Conservation (phyloP, 2,888 invertebrate genomes). For the Cheilosia grossa region DNA sequence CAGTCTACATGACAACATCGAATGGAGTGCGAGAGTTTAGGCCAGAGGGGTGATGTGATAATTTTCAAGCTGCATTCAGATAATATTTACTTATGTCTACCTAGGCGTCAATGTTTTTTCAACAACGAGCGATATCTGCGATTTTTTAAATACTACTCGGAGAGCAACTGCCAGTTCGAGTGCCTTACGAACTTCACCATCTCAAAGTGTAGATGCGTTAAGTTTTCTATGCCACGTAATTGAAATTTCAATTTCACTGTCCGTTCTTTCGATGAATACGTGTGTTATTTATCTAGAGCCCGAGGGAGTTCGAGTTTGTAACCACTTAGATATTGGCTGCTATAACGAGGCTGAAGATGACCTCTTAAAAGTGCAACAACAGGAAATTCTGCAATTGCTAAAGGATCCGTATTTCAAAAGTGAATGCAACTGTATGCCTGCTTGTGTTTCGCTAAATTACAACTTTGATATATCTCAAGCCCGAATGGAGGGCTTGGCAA, state of each 20-base stretch:
- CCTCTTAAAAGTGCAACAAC: constrained; percentile 77
- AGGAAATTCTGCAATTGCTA: constrained; percentile 78
- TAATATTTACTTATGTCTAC: neutral
- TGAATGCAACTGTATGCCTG: constrained; percentile 81
- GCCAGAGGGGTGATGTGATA: constrained; percentile 77
- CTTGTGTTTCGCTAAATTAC: constrained; percentile 81
- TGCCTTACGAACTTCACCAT: constrained; percentile 88
- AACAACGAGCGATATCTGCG: constrained; percentile 86
- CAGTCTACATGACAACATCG: constrained; percentile 89
- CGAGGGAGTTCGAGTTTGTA: constrained; percentile 81
- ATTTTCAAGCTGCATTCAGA: neutral
- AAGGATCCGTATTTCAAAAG: constrained; percentile 76
- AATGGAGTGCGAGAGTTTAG: constrained; percentile 86
- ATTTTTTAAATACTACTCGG: constrained; percentile 88
- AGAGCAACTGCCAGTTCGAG: constrained; percentile 89
- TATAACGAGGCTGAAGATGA: constrained; percentile 80
- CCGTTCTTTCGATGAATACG: neutral
- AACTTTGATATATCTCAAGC: constrained; percentile 81
- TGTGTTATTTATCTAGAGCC: constrained; percentile 77
- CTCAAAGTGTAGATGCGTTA: constrained; percentile 87
- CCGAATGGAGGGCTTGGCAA: constrained; percentile 77
- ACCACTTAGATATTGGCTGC: constrained; percentile 80
- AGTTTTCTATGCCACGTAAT: constrained; percentile 88
- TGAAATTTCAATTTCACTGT: constrained; percentile 12
- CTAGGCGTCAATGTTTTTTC: constrained; percentile 87